Percentiles rank a stretch among this genome's conserved stretches.
Evolutionary conservation across 2,888 invertebrate species (phyloP).

Genomic region (Metellina segmentata): DNA sequence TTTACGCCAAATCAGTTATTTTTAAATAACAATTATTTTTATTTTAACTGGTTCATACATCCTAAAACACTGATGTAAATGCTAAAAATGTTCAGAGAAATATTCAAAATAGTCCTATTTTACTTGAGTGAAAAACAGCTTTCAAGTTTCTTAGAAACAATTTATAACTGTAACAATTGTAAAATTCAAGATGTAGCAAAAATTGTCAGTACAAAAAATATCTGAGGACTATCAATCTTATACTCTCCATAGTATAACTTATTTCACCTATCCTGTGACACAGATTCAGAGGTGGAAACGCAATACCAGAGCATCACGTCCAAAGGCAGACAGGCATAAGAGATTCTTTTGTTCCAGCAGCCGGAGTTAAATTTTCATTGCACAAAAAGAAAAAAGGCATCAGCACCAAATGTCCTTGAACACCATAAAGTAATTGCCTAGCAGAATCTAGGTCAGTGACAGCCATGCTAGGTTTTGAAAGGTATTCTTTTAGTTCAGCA

Average conservation of each 20-base stretch:
- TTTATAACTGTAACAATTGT: slow-evolving; percentile 40
- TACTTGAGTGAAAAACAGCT: background rate
- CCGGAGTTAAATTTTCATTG: slow-evolving; percentile 91
- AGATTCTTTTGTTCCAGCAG: slow-evolving; percentile 91
- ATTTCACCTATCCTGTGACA: background rate
- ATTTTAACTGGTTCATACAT: background rate
- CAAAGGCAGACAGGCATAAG: slow-evolving; percentile 95
- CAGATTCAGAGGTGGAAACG: background rate
- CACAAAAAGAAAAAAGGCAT: slow-evolving; percentile 94
- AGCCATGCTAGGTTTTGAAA: slow-evolving; percentile 87
- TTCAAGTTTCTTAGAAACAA: background rate
- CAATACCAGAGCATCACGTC: slow-evolving; percentile 84
- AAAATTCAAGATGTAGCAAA: background rate
- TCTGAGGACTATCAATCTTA: background rate
- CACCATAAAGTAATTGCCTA: slow-evolving; percentile 85
- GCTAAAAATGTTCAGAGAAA: background rate
- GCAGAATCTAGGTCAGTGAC: slow-evolving; percentile 88
- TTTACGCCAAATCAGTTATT: background rate
- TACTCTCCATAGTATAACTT: background rate
- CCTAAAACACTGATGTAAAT: background rate
- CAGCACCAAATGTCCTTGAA: slow-evolving; percentile 91
- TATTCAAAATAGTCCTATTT: background rate
- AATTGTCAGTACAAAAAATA: background rate
- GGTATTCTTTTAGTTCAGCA: slow-evolving; percentile 88
- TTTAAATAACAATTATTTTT: background rate